Evolutionary conservation across 2,797 vertebrate genomes (phyloP), one percentile per base, ranked within the genome.

Genomic region (Ataeniobius toweri): DNA sequence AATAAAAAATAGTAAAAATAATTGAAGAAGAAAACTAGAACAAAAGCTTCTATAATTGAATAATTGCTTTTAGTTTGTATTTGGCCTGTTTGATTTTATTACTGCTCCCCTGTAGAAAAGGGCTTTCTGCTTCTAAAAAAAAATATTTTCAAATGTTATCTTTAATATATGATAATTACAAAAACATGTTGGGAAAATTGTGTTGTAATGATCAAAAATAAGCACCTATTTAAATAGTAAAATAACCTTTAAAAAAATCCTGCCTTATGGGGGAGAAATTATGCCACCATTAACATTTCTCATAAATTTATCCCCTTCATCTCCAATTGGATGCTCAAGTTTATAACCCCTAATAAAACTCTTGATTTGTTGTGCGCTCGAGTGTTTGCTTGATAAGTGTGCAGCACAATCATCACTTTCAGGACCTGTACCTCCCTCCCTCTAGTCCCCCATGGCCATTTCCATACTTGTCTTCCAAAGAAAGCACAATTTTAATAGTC

Each of bases 291-390:
- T 93, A 94, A 94, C 91, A 94, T 92, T 91, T 84, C 88, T 92
- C 91, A 91, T 96, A 95, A 95, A 95, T 96, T 94, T 94, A 76
- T 92, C 86, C 84, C 91, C 93, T 95, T 95, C 92, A 92, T 90
- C 80, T 91, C 88, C 93, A 94, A 92, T 94, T 94, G 93, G 93
- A 95, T 90, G 89, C 89, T 89, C 44, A 75, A 82, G 92, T 96
- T 96, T 96, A 96, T 95, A 93, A 93, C 94, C 89, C 74, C 87
- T 85, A 94, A 93, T 95, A 96, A 96, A 96, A 96, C 93, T 80
- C 85, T 85, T 96, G 95, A 96, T 96, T 96, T 96, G 95, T 95
- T 91, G 94, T 87, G 89, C 91, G 92, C 93, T 94, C 91, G 92
- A 94, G 93, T 92, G 89, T 90, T 91, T 89, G 85, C 88, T 93